Conservation (phyloP, 2,888 invertebrate genomes). For the Gymnocheta viridis region DNA sequence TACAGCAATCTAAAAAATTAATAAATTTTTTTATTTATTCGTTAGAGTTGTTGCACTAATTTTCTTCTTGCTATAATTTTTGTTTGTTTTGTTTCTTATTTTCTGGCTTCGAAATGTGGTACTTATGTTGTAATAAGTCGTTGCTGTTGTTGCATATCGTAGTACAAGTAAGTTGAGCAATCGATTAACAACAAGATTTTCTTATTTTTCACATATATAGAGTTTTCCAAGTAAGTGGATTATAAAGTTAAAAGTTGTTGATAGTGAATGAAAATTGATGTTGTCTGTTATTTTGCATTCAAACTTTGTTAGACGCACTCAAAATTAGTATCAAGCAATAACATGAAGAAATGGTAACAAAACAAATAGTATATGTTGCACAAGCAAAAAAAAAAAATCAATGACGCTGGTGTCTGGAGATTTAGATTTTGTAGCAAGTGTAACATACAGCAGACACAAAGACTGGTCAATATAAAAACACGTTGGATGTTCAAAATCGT, state of each 20-base stretch:
- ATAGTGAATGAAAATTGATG: slow-evolving; percentile 52
- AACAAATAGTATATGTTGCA: slow-evolving; percentile 41
- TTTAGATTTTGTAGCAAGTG: slow-evolving; percentile 58
- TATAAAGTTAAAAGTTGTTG: slow-evolving; percentile 44
- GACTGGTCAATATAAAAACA: slow-evolving; percentile 36
- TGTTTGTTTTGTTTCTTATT: slow-evolving; percentile 34
- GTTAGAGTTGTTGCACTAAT: slow-evolving; percentile 55
- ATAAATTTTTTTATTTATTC: slow-evolving; percentile 26
- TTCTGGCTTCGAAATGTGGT: slow-evolving; percentile 46
- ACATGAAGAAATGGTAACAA: slow-evolving; percentile 54
- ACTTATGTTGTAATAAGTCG: slow-evolving; percentile 61
- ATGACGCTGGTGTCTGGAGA: slow-evolving; percentile 48
- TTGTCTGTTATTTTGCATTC: slow-evolving; percentile 29
- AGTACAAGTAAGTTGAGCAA: slow-evolving; percentile 53
- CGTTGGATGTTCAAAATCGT: slow-evolving; percentile 34
- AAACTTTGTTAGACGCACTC: slow-evolving; percentile 37
- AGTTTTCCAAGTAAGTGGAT: slow-evolving; percentile 50
- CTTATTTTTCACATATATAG: slow-evolving; percentile 47
- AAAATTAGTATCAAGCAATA: background rate
- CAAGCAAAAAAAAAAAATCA: slow-evolving; percentile 31
- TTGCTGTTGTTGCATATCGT: slow-evolving; percentile 27
- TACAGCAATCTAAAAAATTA: slow-evolving; percentile 21
- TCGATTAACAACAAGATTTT: slow-evolving; percentile 63
- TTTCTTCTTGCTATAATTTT: slow-evolving; percentile 53
- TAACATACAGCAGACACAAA: slow-evolving; percentile 17